phyloP scores from a whole-genome alignment of 2,797 vertebrate species.

The Numenius phaeopus region DNA sequence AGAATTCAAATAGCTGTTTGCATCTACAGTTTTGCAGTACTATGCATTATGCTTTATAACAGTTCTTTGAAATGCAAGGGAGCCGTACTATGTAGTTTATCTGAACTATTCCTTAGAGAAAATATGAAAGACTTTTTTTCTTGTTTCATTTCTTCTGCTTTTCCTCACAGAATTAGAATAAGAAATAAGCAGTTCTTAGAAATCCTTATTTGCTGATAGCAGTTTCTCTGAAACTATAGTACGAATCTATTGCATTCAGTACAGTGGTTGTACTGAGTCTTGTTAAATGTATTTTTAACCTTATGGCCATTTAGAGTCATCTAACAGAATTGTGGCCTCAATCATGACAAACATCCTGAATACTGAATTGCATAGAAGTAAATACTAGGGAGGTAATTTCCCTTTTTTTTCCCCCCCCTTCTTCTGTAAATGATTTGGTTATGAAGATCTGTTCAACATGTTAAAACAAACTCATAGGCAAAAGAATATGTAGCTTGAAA shows the following conservation, averaged over 20 bases:
- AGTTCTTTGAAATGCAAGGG: neutral
- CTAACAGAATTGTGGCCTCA: neutral
- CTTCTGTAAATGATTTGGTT: neutral
- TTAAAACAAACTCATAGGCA: neutral
- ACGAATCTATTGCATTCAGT: neutral
- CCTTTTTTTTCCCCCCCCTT: too few relatives aligned
- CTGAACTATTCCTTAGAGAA: neutral
- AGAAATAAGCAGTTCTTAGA: neutral
- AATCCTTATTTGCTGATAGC: neutral
- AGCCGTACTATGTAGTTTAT: neutral
- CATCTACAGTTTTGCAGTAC: neutral
- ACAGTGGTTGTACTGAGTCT: neutral
- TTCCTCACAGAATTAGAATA: neutral
- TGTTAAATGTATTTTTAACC: neutral
- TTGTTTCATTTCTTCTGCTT: neutral
- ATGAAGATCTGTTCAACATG: neutral
- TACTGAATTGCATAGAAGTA: neutral
- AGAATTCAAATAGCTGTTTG: neutral
- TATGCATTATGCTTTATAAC: neutral
- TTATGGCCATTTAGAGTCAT: rapidly evolving
- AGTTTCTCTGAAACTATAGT: neutral
- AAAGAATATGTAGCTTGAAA: neutral
- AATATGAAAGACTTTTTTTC: neutral
- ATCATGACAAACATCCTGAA: neutral
- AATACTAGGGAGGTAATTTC: neutral